Evolutionary conservation across 1,140 invertebrate genomes (phyloP).

Genomic region (Camponotus floridanus): DNA sequence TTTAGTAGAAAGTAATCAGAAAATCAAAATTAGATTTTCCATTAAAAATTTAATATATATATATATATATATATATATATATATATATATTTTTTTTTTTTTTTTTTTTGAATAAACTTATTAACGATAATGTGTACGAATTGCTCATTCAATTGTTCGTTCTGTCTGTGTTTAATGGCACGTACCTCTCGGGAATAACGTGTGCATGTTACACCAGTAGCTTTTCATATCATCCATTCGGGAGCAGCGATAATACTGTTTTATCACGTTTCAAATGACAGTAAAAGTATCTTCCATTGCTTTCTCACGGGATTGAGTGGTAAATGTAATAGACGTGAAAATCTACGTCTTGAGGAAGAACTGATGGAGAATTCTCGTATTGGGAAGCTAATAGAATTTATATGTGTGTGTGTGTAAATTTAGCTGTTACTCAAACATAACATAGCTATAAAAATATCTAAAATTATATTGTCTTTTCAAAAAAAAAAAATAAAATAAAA

Average conservation of each 20-base stretch:
- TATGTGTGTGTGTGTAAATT: neutral
- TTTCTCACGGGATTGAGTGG: conserved; percentile 5
- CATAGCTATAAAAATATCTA: neutral
- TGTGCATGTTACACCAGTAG: conserved; percentile 23
- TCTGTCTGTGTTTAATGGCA: conserved; percentile 22
- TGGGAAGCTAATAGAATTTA: too few relatives aligned
- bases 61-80: too few relatives aligned
- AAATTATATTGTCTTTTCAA: neutral
- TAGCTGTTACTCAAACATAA: neutral
- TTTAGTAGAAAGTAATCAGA: neutral
- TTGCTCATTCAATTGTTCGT: conserved; percentile 37
- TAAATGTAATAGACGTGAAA: conserved; percentile 30
- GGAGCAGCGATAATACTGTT: conserved; percentile 38
- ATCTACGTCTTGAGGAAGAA: conserved; percentile 7
- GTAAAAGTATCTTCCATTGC: conserved; percentile 22
- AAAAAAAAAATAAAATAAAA: neutral
- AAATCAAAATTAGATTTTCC: neutral
- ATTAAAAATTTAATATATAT: neutral
- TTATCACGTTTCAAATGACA: conserved; percentile 25
- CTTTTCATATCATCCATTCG: conserved; percentile 40
- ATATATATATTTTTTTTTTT: too few relatives aligned
- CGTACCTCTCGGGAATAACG: conserved; percentile 36
- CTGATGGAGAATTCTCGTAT: too few relatives aligned
- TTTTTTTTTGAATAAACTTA: conserved; percentile 2
- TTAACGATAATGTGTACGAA: neutral